Percentiles rank a stretch among this genome's conserved stretches.
Conservation (phyloP, 2,797 vertebrate species). For the Clarias fuscus region DNA sequence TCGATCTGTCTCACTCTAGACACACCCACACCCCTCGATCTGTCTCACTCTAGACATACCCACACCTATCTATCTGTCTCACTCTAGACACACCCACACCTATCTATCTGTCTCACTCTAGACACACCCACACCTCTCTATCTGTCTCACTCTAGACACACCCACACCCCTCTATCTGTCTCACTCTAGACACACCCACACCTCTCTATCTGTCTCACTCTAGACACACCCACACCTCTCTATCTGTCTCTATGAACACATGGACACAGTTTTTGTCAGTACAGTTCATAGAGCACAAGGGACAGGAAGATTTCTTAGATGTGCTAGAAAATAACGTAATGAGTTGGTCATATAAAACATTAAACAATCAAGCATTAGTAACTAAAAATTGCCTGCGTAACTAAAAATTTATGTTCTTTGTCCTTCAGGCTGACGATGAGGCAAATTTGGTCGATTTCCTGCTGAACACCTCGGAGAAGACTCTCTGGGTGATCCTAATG, state of each 20-base stretch:
- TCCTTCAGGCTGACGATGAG: slow-evolving; percentile 54
- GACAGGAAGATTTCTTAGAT: background rate
- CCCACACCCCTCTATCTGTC: too few relatives aligned
- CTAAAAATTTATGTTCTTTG: background rate
- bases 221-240: too few relatives aligned
- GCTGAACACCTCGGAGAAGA: slow-evolving; percentile 68
- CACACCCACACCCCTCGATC: too few relatives aligned
- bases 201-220: too few relatives aligned
- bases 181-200: too few relatives aligned
- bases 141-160: too few relatives aligned
- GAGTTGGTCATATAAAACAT: background rate
- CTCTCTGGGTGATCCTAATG: slow-evolving; percentile 86
- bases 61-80: too few relatives aligned
- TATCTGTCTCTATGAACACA: background rate
- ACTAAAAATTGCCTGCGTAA: background rate
- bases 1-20: too few relatives aligned
- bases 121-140: too few relatives aligned
- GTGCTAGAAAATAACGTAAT: background rate
- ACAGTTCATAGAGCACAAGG: background rate
- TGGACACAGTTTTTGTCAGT: background rate
- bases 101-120: too few relatives aligned
- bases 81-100: too few relatives aligned
- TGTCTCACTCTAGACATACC: too few relatives aligned
- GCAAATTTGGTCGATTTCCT: slow-evolving; percentile 71
- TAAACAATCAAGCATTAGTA: background rate